Evolutionary conservation across 1,140 invertebrate genomes (phyloP).

Genomic region (Drosophila asahinai): DNA sequence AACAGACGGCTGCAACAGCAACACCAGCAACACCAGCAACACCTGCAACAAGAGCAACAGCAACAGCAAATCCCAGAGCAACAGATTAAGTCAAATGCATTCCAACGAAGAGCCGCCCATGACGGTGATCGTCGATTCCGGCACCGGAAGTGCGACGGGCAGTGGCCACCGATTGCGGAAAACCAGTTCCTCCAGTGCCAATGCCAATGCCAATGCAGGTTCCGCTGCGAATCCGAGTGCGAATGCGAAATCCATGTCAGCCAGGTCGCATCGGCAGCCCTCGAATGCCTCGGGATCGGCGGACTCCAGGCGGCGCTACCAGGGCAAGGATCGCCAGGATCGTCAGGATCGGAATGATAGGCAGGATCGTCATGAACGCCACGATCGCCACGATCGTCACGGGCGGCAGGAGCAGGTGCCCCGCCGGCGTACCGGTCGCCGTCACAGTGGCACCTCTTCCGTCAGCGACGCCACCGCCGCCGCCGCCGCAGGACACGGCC

Average conservation of each 20-base stretch:
- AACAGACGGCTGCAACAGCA: conserved; percentile 52
- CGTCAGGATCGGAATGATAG: conserved; percentile 6
- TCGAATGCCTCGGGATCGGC: conserved; percentile 44
- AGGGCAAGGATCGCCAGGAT: conserved; percentile 44
- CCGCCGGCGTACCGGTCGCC: conserved; percentile 47
- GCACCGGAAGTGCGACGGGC: conserved; percentile 24
- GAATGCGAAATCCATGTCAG: not conserved
- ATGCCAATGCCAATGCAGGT: conserved; percentile 31
- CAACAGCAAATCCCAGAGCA: conserved; percentile 30
- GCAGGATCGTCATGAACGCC: conserved; percentile 10
- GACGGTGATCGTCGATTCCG: conserved; percentile 70
- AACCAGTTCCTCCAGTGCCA: conserved; percentile 78
- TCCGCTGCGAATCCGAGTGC: conserved; percentile 17
- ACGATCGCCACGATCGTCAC: not conserved
- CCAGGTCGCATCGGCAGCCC: conserved; percentile 40
- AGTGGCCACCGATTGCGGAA: conserved; percentile 62
- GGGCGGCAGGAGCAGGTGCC: conserved; percentile 12
- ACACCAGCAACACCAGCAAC: conserved; percentile 19
- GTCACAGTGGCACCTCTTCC: conserved; percentile 67
- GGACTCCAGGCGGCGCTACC: conserved; percentile 43
- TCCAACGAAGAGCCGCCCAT: conserved; percentile 77
- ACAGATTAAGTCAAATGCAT: conserved; percentile 66
- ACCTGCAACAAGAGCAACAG: conserved; percentile 28
- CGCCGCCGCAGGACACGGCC: not conserved
- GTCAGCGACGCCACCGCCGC: conserved; percentile 45